Conservation (phyloP, 2,113 vertebrate genomes). For the Corydoras maculifer region DNA sequence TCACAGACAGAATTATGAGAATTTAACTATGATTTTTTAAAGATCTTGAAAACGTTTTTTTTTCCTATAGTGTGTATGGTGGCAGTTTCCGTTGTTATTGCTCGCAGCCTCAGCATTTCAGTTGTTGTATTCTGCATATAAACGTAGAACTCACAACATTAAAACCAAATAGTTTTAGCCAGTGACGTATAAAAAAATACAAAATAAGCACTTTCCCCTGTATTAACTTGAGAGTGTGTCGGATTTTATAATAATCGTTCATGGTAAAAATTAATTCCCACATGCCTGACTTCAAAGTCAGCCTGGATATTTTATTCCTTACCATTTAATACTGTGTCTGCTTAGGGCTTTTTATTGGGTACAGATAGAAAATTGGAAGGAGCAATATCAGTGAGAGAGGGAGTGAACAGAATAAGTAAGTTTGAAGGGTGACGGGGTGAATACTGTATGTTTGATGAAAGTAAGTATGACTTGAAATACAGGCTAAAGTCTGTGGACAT, state of each 20-base stretch:
- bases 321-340: slow-evolving; percentile 5
- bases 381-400: neutral
- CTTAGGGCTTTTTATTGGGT: slow-evolving; percentile 6
- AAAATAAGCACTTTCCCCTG: neutral
- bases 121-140: too few species aligned
- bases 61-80: too few species aligned
- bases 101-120: too few species aligned
- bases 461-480: neutral
- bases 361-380: neutral
- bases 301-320: slow-evolving; percentile 2
- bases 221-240: neutral
- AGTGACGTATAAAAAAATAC: too few species aligned
- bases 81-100: too few species aligned
- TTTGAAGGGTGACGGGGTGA: neutral
- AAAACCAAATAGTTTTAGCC: too few species aligned
- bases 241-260: neutral
- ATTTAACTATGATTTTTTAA: too few species aligned
- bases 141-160: too few species aligned
- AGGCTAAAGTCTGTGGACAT: neutral
- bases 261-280: neutral
- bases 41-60: too few species aligned
- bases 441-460: neutral
- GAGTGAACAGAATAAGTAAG: slow-evolving; percentile 1
- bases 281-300: slow-evolving; percentile 16
- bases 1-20: too few species aligned